Conservation (phyloP, 2,797 vertebrate genomes). For the Pangasius sanitwongsei region DNA sequence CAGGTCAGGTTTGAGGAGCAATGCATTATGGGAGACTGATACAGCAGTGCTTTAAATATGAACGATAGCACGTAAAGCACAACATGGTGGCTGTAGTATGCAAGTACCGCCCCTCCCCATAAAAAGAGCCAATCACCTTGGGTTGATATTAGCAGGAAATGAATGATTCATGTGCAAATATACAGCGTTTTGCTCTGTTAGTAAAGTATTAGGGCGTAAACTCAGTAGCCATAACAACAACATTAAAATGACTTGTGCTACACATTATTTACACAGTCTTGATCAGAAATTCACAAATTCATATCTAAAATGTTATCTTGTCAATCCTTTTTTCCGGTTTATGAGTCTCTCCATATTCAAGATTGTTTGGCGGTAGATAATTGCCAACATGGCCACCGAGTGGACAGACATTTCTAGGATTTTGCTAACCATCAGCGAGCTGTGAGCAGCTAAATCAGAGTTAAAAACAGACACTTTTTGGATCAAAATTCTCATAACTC, state of each 20-base stretch:
- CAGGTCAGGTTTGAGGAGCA: background rate
- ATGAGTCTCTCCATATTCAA: background rate
- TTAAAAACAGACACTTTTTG: background rate
- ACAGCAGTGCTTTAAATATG: background rate
- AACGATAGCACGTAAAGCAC: too few relatives aligned
- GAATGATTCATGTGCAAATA: background rate
- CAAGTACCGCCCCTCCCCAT: background rate
- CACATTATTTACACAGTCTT: background rate
- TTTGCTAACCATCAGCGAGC: background rate
- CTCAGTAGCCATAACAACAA: background rate
- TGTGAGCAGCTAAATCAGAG: background rate
- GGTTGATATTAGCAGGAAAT: background rate
- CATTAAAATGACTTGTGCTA: too few relatives aligned
- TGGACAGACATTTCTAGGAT: background rate
- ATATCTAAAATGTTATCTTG: background rate
- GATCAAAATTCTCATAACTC: background rate
- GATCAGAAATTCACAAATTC: background rate
- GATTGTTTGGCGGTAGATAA: background rate
- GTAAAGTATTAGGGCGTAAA: background rate
- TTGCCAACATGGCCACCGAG: background rate
- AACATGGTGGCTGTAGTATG: too few relatives aligned
- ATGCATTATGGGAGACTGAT: background rate
- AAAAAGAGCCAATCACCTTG: background rate
- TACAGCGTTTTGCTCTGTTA: background rate
- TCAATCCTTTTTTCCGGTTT: background rate